Base-by-base conservation (phyloP, 2,888 invertebrate species). In the Leptopilina syphax region DNA sequence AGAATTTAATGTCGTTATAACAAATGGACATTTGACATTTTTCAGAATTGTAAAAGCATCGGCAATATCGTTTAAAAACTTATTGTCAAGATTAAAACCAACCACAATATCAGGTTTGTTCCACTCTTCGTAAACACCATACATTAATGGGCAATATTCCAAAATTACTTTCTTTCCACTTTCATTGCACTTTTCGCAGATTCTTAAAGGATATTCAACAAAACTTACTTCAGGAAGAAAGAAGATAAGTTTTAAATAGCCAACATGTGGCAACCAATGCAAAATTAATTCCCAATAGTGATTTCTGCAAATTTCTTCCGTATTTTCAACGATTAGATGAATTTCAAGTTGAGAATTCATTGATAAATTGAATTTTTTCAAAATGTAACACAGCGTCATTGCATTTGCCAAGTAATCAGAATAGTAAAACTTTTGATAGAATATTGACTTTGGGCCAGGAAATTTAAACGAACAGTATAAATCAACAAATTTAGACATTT, bases 291-390 rank as follows among this genome's bases (percentile, higher is more conserved):
- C 91, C 89, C 91, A 91, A 76, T 86, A 81, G 73, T 84, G 83
- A 34, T 88, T 10, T 12, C 85, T 80, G 1, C 7, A 44, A 44
- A 87, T 81, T 81, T 92, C 92, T 27, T 88, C 84, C 24, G 84
- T 78, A 81, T 89, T 89, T 0, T 91, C 90, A 10, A 90, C 92
- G 80, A 92, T 87, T 10, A 92, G 80, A 80, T 92, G 92, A 60
- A 92, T 79, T n/a, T 84, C 84, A 7, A 89, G 76, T 41, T 13
- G 70, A 8, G 79, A 60, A 13, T 44, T 65, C 9, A 78, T n/a
- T 24, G 68, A 63, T 65, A 81, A 81, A 18, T 85, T 77, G 54
- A 89, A 79, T 80, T 84, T 85, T 77, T 87, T 84, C 57, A 89
- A 65, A 13, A 87, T 86, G 68, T 88, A 85, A 10, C 90, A 84